phyloP scores from a whole-genome alignment of 2,888 invertebrate species.

The Meliscaeva auricollis region DNA sequence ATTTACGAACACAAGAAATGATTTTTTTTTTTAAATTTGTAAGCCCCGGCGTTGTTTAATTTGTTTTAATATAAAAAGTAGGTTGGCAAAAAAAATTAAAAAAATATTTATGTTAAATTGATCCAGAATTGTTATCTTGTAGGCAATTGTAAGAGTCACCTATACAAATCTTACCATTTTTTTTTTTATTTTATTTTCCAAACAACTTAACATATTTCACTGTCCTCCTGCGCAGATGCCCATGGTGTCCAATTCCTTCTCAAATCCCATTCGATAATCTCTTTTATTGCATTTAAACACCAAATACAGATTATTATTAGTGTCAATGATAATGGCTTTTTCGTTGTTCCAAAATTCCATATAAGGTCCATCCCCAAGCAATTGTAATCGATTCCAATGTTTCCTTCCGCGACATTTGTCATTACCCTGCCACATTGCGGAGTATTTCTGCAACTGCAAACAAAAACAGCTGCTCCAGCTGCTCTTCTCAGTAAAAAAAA shows the following conservation, averaged over 20 bases:
- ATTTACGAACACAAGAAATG: too few relatives aligned
- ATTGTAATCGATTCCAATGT: constrained; percentile 41
- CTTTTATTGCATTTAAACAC: constrained; percentile 46
- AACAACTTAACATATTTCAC: neutral
- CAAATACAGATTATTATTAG: constrained; percentile 55
- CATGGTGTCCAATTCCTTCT: neutral
- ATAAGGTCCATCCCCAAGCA: constrained; percentile 36
- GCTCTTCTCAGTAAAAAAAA: constrained; percentile 28
- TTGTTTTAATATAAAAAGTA: too few relatives aligned
- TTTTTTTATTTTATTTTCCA: too few relatives aligned
- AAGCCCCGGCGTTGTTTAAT: too few relatives aligned
- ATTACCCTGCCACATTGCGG: constrained; percentile 27
- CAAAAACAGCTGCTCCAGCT: constrained; percentile 64
- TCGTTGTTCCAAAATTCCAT: constrained; percentile 25
- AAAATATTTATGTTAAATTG: too few relatives aligned
- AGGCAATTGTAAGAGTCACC: too few relatives aligned
- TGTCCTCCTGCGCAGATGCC: neutral
- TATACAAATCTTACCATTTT: too few relatives aligned
- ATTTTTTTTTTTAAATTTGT: too few relatives aligned
- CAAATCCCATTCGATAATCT: constrained; percentile 24
- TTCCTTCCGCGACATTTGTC: constrained; percentile 34
- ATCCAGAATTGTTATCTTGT: too few relatives aligned
- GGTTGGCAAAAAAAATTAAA: too few relatives aligned
- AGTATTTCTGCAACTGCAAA: neutral
- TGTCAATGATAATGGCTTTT: constrained; percentile 61